These are phyloP conservation scores for Corvus cornix DNA, from an alignment of 2,113 vertebrate genomes.

Conservation along the genomic window DNA sequence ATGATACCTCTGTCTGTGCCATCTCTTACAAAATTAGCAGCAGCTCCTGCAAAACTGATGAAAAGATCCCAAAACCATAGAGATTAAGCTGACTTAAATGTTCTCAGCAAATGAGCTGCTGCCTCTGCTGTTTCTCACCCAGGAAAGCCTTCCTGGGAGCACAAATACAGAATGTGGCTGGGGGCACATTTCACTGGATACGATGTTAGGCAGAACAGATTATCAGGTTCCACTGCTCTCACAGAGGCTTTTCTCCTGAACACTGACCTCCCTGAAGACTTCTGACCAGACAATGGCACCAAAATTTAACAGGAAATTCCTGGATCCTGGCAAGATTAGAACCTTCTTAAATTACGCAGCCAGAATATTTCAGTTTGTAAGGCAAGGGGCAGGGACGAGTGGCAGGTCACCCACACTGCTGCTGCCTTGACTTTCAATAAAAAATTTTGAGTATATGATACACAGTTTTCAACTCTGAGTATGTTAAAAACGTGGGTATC, in stretches of 20 bases:
- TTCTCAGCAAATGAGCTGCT: not conserved
- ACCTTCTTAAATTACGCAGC: not conserved
- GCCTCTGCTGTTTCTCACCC: not conserved
- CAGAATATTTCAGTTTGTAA: not conserved
- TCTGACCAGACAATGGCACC: not conserved
- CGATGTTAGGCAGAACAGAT: not conserved
- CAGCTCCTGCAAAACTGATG: not conserved
- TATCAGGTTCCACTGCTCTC: not conserved
- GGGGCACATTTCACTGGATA: not conserved
- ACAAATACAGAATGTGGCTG: not conserved
- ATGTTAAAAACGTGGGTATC: rapidly evolving
- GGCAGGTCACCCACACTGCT: not conserved
- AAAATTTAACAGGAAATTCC: not conserved
- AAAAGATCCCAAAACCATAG: not conserved
- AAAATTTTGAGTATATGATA: not conserved
- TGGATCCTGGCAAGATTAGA: not conserved
- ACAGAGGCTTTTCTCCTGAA: not conserved
- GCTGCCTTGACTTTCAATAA: not conserved
- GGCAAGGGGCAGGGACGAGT: not conserved
- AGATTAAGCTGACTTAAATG: not conserved
- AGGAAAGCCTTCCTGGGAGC: not conserved
- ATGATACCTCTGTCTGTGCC: not conserved
- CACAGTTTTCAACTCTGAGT: not conserved
- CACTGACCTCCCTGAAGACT: not conserved
- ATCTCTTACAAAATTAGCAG: not conserved